Evolutionary conservation across 2,797 vertebrate species (phyloP).

Genomic region (Chloroceryle inda): DNA sequence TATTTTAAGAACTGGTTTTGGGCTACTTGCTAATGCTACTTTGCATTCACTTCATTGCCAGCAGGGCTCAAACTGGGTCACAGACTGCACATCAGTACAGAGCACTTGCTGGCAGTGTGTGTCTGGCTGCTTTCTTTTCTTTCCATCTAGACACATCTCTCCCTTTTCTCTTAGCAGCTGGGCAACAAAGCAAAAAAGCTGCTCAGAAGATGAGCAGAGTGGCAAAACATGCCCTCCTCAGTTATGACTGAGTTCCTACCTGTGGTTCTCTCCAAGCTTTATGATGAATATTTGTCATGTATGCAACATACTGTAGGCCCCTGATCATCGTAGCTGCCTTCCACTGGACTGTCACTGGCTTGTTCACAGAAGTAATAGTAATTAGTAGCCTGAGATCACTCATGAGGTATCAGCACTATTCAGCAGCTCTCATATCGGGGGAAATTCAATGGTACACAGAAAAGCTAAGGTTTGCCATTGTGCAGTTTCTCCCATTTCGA

Average conservation of each 20-base stretch:
- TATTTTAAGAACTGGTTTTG: neutral
- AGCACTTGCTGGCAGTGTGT: neutral
- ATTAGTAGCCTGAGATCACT: neutral
- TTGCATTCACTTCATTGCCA: neutral
- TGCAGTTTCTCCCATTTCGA: neutral
- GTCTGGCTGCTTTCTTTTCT: neutral
- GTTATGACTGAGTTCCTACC: rapidly evolving
- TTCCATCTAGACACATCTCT: neutral
- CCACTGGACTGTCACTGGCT: neutral
- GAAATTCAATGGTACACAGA: neutral
- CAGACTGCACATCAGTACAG: neutral
- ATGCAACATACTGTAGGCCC: neutral
- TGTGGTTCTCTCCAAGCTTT: neutral
- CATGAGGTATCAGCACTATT: neutral
- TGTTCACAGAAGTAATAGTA: neutral
- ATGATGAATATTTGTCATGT: neutral
- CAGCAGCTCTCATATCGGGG: neutral
- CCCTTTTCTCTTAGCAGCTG: neutral
- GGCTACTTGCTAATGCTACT: neutral
- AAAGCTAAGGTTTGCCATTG: neutral
- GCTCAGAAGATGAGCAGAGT: neutral
- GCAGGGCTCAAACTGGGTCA: neutral
- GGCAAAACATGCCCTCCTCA: neutral
- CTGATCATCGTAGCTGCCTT: neutral
- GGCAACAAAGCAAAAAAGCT: neutral